Evolutionary conservation across 23 tunicate species (phyloP), one percentile per base, ranked within the genome.

Genomic region (Ciona savignyi): DNA sequence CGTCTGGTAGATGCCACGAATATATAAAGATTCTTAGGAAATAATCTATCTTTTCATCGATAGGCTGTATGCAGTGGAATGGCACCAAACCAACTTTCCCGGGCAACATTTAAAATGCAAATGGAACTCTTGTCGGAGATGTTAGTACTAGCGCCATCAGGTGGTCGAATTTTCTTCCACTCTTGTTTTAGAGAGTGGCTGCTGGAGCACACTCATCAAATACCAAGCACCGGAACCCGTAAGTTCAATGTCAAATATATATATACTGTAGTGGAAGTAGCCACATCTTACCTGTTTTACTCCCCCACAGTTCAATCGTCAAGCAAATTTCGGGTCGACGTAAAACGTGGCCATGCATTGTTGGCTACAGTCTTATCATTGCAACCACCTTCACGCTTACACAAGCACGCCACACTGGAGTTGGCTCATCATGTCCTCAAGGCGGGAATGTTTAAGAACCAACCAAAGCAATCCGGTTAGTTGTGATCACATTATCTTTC

Each of bases 391-490:
- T 80, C 76, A 30, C 65, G 87, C 24, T 33, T 83, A 34, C 74
- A 79, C 68, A 70, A 79, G 35, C 86, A 85, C 51, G 88, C 92
- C 51, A 89, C 99, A 56, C 78, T 95, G 27, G 99, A 95, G 80
- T 78, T 95, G 34, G 99, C 96, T 2, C 99, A 95, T 72, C 99
- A 95, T 74, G 83, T 95, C 32, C 84, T 95, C 67, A 95, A 95
- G 64, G 90, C 92, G 27, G 80, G 80, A 42, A 89, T 95, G 90
- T 95, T 95, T 32, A 79, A 98, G 66, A 74, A 63, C 66, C 81
- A 80, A 42, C 72, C 91, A 29, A 84, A 84, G 51, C 69, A 89
- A 31, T 70, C 86, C 3, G 97, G 96, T 83, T 21, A 73, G 29
- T 68, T n/a, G 23, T 15, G 27, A n/a, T 15, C 20, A 65, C 20